A percentile compares a stretch with the other conserved stretches of the same genome.
Evolutionary conservation across 1,140 invertebrate species (phyloP).

Genomic region (Solenopsis fugax): DNA sequence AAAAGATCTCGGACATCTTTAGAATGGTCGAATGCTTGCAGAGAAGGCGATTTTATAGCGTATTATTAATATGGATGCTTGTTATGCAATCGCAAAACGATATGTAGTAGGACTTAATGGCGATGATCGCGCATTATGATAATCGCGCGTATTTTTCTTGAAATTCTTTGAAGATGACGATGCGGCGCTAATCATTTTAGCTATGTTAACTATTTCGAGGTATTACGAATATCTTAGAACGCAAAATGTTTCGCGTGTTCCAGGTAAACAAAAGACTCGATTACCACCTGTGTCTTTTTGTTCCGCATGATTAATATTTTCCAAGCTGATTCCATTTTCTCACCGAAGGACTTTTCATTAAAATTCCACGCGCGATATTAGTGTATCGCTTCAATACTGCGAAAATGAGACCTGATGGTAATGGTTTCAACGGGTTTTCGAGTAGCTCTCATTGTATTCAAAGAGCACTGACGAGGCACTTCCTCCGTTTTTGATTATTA

Average conservation of each 20-base stretch:
- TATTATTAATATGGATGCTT: background rate
- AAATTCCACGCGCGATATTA: background rate
- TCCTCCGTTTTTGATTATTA: constrained; percentile 52
- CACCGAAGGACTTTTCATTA: background rate
- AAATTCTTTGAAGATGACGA: constrained; percentile 8
- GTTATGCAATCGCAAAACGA: background rate
- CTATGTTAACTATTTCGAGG: background rate
- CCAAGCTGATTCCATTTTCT: background rate
- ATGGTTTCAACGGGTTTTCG: background rate
- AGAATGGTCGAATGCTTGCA: background rate
- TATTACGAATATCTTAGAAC: constrained; percentile 3
- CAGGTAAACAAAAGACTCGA: background rate
- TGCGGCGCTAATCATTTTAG: constrained; percentile 30
- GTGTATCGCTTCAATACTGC: background rate
- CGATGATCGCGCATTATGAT: constrained; percentile 33
- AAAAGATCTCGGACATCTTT: background rate
- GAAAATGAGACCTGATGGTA: background rate
- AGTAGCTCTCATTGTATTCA: constrained; percentile 18
- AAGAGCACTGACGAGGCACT: constrained; percentile 53
- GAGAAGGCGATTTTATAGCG: background rate
- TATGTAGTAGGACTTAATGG: background rate
- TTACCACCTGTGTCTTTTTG: background rate
- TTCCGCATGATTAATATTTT: background rate
- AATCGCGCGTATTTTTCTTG: background rate
- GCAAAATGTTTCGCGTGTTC: background rate